These are phyloP conservation scores for Lithosia quadra DNA, from an alignment of 2,888 invertebrate species.

Conservation along the genomic window DNA sequence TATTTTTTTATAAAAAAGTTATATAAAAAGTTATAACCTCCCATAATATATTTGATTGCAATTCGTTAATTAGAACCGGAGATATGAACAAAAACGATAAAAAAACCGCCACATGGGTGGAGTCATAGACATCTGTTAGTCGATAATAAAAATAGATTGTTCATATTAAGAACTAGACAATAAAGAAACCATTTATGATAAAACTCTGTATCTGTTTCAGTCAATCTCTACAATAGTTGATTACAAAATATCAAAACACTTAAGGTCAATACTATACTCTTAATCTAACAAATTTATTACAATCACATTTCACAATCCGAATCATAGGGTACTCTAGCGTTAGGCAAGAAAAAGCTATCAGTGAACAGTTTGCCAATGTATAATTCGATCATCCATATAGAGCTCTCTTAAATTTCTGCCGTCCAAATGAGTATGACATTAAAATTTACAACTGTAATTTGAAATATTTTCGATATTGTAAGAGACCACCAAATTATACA, in stretches of 20 bases:
- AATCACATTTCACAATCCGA: slow-evolving; percentile 7
- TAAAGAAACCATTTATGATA: not conserved
- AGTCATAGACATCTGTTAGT: too few species aligned
- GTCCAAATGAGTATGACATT: slow-evolving; percentile 39
- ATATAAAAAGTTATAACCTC: too few species aligned
- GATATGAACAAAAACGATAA: too few species aligned
- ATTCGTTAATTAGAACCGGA: too few species aligned
- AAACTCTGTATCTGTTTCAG: not conserved
- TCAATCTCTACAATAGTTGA: not conserved
- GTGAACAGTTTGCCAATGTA: slow-evolving; percentile 23
- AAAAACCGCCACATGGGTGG: too few species aligned
- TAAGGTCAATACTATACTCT: slow-evolving; percentile 14
- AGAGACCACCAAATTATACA: slow-evolving; percentile 28
- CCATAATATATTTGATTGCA: too few species aligned
- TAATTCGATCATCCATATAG: slow-evolving; percentile 33
- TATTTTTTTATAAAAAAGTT: too few species aligned
- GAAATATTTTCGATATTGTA: slow-evolving; percentile 33
- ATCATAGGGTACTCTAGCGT: slow-evolving; percentile 12
- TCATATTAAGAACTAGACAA: not conserved
- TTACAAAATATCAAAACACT: slow-evolving; percentile 5
- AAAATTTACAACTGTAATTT: slow-evolving; percentile 46
- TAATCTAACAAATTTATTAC: slow-evolving; percentile 7
- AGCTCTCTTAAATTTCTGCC: slow-evolving; percentile 23
- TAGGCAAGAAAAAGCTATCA: slow-evolving; percentile 11
- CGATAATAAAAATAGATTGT: too few species aligned